These are phyloP conservation scores for Oreochromis grahami DNA, from an alignment of 2,797 vertebrate species.

Conservation along the genomic window DNA sequence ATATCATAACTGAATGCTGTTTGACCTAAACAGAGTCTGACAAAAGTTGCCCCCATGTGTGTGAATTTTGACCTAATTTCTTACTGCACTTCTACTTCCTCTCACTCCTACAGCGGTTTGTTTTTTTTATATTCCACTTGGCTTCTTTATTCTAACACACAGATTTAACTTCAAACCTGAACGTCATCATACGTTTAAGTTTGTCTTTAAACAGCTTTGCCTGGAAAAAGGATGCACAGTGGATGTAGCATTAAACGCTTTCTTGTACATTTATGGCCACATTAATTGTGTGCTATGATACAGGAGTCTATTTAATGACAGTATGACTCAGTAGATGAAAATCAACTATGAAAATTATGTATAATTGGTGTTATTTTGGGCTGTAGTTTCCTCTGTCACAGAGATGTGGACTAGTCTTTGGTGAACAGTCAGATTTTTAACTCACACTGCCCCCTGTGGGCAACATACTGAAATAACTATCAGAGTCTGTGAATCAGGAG, in stretches of 20 bases:
- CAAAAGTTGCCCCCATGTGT: neutral
- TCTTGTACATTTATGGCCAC: neutral
- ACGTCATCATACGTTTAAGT: neutral
- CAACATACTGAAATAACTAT: neutral
- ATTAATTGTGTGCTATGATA: neutral
- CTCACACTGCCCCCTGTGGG: constrained; percentile 40
- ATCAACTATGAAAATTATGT: neutral
- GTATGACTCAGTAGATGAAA: neutral
- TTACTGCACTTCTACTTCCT: neutral
- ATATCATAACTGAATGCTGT: neutral
- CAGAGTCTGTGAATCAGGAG: neutral
- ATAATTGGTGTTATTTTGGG: neutral
- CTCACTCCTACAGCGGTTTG: rapidly evolving
- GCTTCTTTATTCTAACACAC: neutral
- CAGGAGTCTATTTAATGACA: neutral
- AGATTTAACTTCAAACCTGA: neutral
- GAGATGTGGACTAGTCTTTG: neutral
- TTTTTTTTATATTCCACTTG: neutral
- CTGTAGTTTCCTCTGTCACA: neutral
- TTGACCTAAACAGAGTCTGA: neutral
- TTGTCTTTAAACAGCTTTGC: neutral
- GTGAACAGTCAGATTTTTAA: neutral
- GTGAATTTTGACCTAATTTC: neutral
- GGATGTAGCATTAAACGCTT: neutral
- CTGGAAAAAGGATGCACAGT: neutral